Percentiles rank a stretch among this genome's conserved stretches.
phyloP scores from a whole-genome alignment of 2,113 vertebrate genomes.

The Cheirogaleus medius region DNA sequence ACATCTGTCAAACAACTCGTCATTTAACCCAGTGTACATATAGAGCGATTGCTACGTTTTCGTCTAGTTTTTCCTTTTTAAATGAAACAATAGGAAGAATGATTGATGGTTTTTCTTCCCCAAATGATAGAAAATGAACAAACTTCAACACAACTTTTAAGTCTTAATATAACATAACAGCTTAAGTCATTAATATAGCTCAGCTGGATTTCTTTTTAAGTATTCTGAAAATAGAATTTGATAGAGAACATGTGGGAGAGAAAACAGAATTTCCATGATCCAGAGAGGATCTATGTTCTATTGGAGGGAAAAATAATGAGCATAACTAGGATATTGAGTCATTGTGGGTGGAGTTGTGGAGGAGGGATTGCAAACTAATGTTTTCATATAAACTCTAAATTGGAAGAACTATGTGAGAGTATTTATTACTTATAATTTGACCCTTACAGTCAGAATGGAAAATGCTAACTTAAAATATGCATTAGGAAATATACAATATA shows the following conservation, averaged over 20 bases:
- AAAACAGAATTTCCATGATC: background rate
- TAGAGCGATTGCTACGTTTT: background rate
- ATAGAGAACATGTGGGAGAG: background rate
- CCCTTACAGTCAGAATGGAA: background rate
- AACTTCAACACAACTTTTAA: background rate
- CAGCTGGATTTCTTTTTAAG: slow-evolving; percentile 17
- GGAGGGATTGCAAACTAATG: background rate
- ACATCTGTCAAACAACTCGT: background rate
- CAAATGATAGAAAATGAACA: slow-evolving; percentile 2
- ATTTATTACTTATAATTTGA: background rate
- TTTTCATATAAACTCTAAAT: background rate
- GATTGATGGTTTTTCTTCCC: background rate
- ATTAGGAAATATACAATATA: background rate
- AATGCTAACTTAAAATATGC: background rate
- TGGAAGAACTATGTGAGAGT: background rate
- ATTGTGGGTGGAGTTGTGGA: background rate
- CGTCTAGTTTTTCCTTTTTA: background rate
- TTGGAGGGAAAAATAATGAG: background rate
- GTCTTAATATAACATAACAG: background rate
- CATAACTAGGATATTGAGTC: background rate
- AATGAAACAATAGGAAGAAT: background rate
- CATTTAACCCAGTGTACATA: background rate
- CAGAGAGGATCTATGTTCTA: background rate
- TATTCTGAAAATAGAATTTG: slow-evolving; percentile 43
- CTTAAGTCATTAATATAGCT: background rate